A percentile compares a stretch with the other conserved stretches of the same genome.
phyloP scores from a whole-genome alignment of 2,888 invertebrate species.

The Antheraea yamamai region DNA sequence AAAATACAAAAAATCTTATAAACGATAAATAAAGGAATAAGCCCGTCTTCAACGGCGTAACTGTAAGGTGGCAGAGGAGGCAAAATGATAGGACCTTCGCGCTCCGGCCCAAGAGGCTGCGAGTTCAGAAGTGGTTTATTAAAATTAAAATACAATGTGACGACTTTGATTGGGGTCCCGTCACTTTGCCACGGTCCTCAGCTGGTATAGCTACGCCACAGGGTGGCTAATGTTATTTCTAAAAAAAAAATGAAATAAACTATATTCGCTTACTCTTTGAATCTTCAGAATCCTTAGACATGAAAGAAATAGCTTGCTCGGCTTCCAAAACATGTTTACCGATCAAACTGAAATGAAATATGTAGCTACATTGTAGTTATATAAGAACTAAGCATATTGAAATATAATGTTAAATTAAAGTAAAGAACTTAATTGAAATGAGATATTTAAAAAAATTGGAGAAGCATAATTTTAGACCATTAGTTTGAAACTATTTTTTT shows the following conservation, averaged over 20 bases:
- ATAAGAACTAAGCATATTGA: not conserved
- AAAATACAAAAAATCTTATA: not conserved
- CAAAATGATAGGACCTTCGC: too few species aligned
- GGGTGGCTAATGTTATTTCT: not conserved
- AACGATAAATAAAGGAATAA: not conserved
- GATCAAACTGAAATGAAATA: slow-evolving; percentile 71
- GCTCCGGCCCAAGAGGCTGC: too few species aligned
- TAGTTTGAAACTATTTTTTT: not conserved
- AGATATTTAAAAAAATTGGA: not conserved
- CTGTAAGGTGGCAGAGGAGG: too few species aligned
- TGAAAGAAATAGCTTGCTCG: slow-evolving; percentile 59
- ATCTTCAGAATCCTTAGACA: slow-evolving; percentile 36
- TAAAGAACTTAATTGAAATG: not conserved
- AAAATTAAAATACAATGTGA: too few species aligned
- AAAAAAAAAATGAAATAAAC: not conserved
- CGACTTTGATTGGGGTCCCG: too few species aligned
- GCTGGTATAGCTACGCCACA: too few species aligned
- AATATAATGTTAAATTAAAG: not conserved
- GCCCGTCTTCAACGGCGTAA: too few species aligned
- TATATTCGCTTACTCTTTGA: slow-evolving; percentile 37
- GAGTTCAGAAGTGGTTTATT: too few species aligned
- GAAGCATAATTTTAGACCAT: not conserved
- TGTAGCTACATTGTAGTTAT: too few species aligned
- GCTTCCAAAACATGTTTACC: slow-evolving; percentile 82
- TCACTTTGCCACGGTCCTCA: too few species aligned